Base-by-base conservation (phyloP, 2,888 invertebrate species). In the Drosophila monieri region DNA sequence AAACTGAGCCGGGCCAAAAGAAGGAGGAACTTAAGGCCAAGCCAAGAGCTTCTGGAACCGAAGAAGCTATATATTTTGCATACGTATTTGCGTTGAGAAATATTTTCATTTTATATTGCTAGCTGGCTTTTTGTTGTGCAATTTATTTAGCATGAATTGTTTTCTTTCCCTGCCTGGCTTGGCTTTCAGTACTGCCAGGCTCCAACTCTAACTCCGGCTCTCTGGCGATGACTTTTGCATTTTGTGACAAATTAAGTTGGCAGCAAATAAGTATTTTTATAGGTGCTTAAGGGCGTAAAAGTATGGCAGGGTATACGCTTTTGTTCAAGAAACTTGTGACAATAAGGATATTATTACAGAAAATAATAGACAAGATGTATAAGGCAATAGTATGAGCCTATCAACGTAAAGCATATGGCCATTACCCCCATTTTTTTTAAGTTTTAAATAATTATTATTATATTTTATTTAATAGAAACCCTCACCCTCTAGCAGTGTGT, bases 221-320 rank as follows among this genome's bases (percentile, higher is more conserved):
- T 47, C 53, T 48, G 66, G 68, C 68, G 53, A 61, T 57, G 77
- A 75, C 64, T 77, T 81, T 77, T 85, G 69, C 71, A 64, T 67
- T 83, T 69, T 83, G 86, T 81, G 80, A 81, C 84, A 81, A 81
- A 81, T 81, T 81, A 81, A 81, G 80, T 81, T 81, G 80, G 67
- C 80, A 80, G 73, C 77, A 77, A 81, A 85, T 75, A 77, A 75
- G 78, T 75, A 73, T 73, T 76, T 76, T 60, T 74, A 80, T 70
- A 43, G 55, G 48, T 67, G 55, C 56, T 48, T 14, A 14, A 51
- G 56, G 62, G n/a, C 6, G 35, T 5, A 49, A 41, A 53, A 54
- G 44, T 30, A 41, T 18, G 18, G 35, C 35, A 6, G 35, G 35
- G 35, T 35, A 14, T n/a, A 35, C 14, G 6, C 6, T 6, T 35